Evolutionary conservation across 2,888 invertebrate genomes (phyloP), one percentile per base, ranked within the genome.

Genomic region (Coelinius sp.): DNA sequence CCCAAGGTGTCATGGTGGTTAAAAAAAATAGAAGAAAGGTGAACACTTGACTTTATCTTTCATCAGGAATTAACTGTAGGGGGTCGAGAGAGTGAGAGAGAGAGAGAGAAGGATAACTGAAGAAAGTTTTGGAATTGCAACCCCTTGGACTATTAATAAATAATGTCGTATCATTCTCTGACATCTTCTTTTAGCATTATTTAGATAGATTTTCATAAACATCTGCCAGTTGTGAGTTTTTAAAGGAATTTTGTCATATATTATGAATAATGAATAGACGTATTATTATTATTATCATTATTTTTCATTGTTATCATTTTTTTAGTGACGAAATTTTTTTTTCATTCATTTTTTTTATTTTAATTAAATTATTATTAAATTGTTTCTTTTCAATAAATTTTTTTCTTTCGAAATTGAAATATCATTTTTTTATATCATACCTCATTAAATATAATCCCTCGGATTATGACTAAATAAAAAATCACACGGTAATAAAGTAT

Each of bases 41-140:
- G 75, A 71, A 62, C 69, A 68, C 25, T 68, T 67, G 44, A 62
- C 24, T 71, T 71, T 84, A 84, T 84, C 84, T 83, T 10, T 5
- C 82, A 84, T 84, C 78, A 59, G 67, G 76, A 73, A 81, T 72
- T 73, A 79, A 73, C 82, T 82, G 80, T 81, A 77, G 62, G 66
- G 62, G 41, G 70, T 12, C 31, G 1, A 2, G n/a, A n/a, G n/a
- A n/a, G n/a, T n/a, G n/a, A 22, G 24, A 49, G 2, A 49, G 49
- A 52, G 12, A 52, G 5, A 25, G n/a, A 49, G 2, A 49, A 17
- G 24, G 12, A 52, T 0, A 25, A 8, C 25, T 53, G 31, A 14
- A 17, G 35, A 35, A 35, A 59, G 35, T 59, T 59, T 59, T 7
- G 35, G 31, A 59, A 59, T 59, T 20, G 59, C 59, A 59, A 59